Conservation (phyloP, 2,797 vertebrate species). For the Myotis vivesi region DNA sequence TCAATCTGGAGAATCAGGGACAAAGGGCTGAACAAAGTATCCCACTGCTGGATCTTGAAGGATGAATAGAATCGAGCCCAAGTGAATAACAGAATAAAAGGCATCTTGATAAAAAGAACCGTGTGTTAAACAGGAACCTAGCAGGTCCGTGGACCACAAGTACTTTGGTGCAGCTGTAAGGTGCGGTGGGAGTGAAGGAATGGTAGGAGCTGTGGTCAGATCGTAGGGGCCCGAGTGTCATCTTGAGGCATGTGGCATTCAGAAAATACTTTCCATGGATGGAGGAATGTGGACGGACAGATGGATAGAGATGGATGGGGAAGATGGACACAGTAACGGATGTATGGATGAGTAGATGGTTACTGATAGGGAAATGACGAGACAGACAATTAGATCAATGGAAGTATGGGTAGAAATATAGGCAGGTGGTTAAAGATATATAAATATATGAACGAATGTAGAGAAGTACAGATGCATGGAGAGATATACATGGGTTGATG, state of each 20-base stretch:
- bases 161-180: not conserved
- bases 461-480: rapidly evolving
- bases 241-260: not conserved
- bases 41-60: not conserved
- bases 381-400: not conserved
- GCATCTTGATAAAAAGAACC: not conserved
- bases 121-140: not conserved
- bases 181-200: not conserved
- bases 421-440: not conserved
- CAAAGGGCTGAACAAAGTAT: not conserved
- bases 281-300: not conserved
- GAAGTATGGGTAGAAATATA: not conserved
- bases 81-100: not conserved
- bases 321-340: not conserved
- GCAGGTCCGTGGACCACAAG: not conserved
- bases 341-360: not conserved
- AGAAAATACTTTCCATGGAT: not conserved
- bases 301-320: not conserved
- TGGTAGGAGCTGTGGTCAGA: not conserved
- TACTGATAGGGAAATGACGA: not conserved
- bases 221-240: not conserved
- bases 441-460: not conserved
- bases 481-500: not conserved
- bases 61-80: not conserved
- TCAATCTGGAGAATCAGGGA: not conserved